Percentiles rank a stretch among this genome's conserved stretches.
Evolutionary conservation across 1,140 invertebrate genomes (phyloP).

Genomic region (Contarinia nasturtii): DNA sequence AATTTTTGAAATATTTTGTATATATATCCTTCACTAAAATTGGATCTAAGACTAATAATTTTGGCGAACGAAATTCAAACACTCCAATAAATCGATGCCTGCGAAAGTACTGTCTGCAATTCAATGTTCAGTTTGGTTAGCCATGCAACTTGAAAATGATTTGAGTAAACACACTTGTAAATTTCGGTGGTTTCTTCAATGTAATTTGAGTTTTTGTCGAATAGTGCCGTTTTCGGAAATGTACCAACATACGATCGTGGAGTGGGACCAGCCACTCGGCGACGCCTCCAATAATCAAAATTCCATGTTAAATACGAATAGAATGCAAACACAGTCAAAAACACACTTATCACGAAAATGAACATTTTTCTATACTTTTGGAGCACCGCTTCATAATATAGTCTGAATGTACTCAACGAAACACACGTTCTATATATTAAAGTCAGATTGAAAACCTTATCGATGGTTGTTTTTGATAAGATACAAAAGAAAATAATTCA

Average conservation of each 20-base stretch:
- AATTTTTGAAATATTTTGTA: background rate
- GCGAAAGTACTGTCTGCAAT: background rate
- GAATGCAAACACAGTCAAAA: no score
- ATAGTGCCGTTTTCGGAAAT: constrained; percentile 24
- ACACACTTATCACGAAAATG: no score
- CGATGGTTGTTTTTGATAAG: no score
- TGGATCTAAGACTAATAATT: background rate
- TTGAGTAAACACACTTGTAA: background rate
- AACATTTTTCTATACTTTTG: no score
- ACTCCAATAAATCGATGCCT: background rate
- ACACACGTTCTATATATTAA: no score
- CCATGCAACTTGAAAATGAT: background rate
- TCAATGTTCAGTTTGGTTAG: background rate
- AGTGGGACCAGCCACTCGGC: constrained; percentile 14
- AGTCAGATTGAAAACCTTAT: no score
- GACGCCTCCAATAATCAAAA: constrained; percentile 10
- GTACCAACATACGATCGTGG: constrained; percentile 18
- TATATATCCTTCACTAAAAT: background rate
- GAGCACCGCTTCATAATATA: no score
- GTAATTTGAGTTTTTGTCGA: constrained; percentile 10
- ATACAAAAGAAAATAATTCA: no score
- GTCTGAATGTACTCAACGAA: no score
- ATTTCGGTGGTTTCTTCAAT: constrained; percentile 2
- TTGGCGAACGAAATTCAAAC: background rate
- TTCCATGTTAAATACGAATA: no score